These are phyloP conservation scores for Coronaproctus castanopsis DNA, from an alignment of 2,888 invertebrate species.

Conservation along the genomic window DNA sequence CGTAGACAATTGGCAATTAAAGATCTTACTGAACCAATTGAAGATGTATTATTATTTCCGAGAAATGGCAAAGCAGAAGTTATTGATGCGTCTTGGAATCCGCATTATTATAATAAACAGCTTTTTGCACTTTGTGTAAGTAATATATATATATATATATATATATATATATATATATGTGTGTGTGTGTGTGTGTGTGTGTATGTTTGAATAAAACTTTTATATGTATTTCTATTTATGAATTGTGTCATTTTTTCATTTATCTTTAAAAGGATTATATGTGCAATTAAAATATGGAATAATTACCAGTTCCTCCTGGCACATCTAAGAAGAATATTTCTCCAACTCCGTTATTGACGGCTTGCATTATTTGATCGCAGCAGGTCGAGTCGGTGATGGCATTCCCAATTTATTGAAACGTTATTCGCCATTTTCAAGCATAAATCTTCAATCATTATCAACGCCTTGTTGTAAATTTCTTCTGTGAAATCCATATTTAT, in stretches of 20 bases:
- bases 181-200: constrained; percentile 1
- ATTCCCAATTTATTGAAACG: too few relatives aligned
- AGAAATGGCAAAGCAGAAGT: constrained; percentile 85
- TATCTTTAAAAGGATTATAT: too few relatives aligned
- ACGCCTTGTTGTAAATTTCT: too few relatives aligned
- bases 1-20: constrained; percentile 60
- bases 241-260: background rate
- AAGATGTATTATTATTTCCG: constrained; percentile 52
- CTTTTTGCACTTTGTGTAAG: constrained; percentile 73
- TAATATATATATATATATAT: constrained; percentile 13
- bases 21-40: constrained; percentile 46
- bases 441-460: too few relatives aligned
- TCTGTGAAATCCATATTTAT: too few relatives aligned
- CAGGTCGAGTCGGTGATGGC: too few relatives aligned
- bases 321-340: too few relatives aligned
- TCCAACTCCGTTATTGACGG: too few relatives aligned
- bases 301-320: too few relatives aligned
- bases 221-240: background rate
- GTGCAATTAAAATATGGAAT: too few relatives aligned
- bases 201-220: background rate
- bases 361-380: too few relatives aligned
- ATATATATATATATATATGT: background rate
- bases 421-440: too few relatives aligned
- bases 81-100: constrained; percentile 81
- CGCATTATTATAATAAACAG: constrained; percentile 51